Conservation (phyloP, 2,113 vertebrate genomes). For the Lichenostomus cassidix region DNA sequence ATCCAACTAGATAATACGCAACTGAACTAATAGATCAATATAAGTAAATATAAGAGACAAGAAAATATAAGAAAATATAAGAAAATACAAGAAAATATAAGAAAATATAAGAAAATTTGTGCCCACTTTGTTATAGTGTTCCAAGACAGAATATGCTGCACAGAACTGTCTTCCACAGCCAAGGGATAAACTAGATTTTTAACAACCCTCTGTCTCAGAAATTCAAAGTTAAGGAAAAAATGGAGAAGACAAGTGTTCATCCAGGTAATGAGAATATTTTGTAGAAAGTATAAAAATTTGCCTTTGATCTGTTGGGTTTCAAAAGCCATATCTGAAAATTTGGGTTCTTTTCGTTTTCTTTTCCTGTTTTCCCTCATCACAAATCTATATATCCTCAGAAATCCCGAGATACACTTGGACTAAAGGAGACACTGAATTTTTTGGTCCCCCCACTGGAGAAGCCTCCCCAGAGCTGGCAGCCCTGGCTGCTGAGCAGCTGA, state of each 20-base stretch:
- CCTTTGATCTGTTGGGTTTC: background rate
- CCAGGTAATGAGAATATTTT: background rate
- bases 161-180: background rate
- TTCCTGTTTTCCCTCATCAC: background rate
- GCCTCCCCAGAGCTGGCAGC: background rate
- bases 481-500: slow-evolving; percentile 55
- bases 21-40: background rate
- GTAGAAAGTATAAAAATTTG: background rate
- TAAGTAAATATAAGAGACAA: background rate
- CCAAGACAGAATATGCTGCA: background rate
- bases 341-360: fast-evolving
- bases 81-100: too few species aligned
- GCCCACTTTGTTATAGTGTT: background rate
- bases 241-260: background rate
- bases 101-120: background rate
- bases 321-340: background rate
- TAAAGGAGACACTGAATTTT: background rate
- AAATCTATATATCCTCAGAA: background rate
- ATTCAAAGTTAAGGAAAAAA: background rate
- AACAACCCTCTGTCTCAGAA: background rate
- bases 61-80: too few species aligned
- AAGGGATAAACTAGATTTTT: background rate
- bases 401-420: background rate
- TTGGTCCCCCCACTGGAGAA: background rate
- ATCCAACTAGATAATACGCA: background rate